Conservation (phyloP, 2,888 invertebrate species). For the Sturmia bella region DNA sequence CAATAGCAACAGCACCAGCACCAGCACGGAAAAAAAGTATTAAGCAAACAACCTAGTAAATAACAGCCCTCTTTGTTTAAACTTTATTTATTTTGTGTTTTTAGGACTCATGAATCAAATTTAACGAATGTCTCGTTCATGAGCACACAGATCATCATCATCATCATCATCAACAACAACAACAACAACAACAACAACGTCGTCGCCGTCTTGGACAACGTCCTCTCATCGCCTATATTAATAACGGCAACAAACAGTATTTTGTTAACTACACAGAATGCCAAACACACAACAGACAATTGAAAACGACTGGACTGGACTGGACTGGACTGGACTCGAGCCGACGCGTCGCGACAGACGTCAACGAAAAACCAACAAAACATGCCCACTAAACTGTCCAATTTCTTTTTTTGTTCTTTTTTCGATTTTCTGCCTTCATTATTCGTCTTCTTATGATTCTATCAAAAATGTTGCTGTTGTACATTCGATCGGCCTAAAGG, state of each 20-base stretch:
- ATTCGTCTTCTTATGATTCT: constrained; percentile 59
- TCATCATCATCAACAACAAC: constrained; percentile 54
- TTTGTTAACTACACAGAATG: constrained; percentile 66
- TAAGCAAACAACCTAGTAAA: neutral
- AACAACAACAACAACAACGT: constrained; percentile 21
- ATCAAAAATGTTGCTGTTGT: constrained; percentile 62
- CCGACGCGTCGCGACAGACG: constrained; percentile 70
- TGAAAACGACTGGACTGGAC: constrained; percentile 41
- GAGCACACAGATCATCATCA: constrained; percentile 72
- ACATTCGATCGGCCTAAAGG: constrained; percentile 51
- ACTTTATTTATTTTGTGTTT: constrained; percentile 52
- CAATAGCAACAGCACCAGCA: constrained; percentile 43
- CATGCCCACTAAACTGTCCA: constrained; percentile 71
- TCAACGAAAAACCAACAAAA: constrained; percentile 73
- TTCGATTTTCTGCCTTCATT: constrained; percentile 44
- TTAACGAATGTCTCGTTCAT: constrained; percentile 81
- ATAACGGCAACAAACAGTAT: constrained; percentile 65
- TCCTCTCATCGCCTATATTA: constrained; percentile 69
- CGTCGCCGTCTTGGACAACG: constrained; percentile 42
- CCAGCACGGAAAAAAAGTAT: neutral
- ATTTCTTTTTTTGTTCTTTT: constrained; percentile 34
- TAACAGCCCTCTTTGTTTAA: constrained; percentile 12
- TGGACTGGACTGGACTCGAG: constrained; percentile 49
- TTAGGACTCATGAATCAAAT: constrained; percentile 81
- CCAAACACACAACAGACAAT: constrained; percentile 39